phyloP scores from a whole-genome alignment of 1,140 invertebrate genomes.

The Gryllus bimaculatus region DNA sequence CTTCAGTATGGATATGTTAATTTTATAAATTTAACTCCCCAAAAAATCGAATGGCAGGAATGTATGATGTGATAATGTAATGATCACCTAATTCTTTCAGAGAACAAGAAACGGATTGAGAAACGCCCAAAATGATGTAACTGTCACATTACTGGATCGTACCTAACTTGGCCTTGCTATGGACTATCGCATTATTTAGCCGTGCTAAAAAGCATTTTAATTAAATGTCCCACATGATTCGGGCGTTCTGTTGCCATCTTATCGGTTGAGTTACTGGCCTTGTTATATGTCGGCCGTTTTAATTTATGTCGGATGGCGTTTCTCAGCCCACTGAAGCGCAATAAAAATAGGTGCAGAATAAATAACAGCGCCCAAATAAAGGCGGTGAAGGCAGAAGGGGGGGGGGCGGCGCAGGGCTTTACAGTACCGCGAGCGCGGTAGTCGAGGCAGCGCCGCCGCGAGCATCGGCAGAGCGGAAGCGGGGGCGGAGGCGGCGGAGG shows the following conservation, averaged over 20 bases:
- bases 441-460: no score
- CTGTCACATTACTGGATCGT: no score
- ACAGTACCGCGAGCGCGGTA: neutral
- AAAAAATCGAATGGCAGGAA: no score
- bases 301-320: neutral
- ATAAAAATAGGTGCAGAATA: conserved; percentile 5
- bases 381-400: neutral
- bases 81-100: no score
- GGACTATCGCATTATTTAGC: neutral
- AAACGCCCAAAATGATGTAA: no score
- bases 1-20: no score
- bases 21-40: no score
- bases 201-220: neutral
- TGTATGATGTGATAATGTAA: no score
- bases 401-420: neutral
- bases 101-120: no score
- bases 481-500: no score
- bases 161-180: neutral
- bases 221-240: neutral
- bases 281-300: neutral
- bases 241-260: neutral
- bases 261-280: neutral
- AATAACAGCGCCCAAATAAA: neutral
- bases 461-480: no score
- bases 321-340: neutral